Percentiles rank a stretch among this genome's conserved stretches.
Evolutionary conservation across 2,888 invertebrate species (phyloP).

Genomic region (Cantharis rustica): DNA sequence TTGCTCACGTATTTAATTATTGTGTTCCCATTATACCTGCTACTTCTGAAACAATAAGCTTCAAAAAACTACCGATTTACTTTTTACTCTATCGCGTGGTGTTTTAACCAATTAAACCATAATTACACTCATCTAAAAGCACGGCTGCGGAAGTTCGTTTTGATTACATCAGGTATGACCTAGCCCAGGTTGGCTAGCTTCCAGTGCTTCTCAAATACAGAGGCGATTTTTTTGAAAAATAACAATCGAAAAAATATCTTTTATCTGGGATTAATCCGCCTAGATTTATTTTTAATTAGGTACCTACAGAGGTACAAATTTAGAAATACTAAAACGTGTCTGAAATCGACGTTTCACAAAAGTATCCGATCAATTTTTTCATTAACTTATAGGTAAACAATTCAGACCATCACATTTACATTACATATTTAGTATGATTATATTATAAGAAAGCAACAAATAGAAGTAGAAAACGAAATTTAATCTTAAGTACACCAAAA

Average conservation of each 20-base stretch:
- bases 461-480: no score
- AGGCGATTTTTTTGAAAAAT: not conserved
- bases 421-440: no score
- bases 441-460: no score
- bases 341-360: no score
- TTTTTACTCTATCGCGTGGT: not conserved
- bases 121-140: not conserved
- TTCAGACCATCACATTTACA: no score
- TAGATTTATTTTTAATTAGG: no score
- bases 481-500: no score
- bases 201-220: not conserved
- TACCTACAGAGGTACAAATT: no score
- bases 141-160: not conserved
- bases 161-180: not conserved
- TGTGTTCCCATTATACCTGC: not conserved
- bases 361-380: no score
- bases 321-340: no score
- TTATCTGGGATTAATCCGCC: no score
- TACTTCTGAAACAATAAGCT: not conserved
- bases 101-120: not conserved
- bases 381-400: no score
- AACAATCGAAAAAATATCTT: not conserved
- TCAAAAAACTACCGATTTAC: not conserved
- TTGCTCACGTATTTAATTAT: not conserved
- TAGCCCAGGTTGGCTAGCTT: not conserved